Conservation (phyloP, 2,113 vertebrate genomes). For the Sporophila hypoxantha region DNA sequence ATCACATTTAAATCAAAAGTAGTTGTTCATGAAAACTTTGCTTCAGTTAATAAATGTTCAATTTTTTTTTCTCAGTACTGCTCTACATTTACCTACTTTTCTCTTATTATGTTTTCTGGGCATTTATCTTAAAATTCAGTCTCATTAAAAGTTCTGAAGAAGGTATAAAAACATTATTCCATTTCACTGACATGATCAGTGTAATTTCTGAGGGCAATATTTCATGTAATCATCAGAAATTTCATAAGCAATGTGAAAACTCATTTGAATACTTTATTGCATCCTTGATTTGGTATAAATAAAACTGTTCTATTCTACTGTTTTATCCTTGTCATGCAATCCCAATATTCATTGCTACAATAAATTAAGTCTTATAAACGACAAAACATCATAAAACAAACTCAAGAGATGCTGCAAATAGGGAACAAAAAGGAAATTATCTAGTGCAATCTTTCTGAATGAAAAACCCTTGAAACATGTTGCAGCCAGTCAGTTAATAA, state of each 20-base stretch:
- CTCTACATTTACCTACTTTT: background rate
- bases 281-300: background rate
- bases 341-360: background rate
- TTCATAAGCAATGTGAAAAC: background rate
- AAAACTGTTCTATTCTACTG: background rate
- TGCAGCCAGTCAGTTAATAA: constrained; percentile 41
- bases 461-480: background rate
- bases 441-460: background rate
- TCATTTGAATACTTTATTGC: constrained; percentile 20
- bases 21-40: background rate
- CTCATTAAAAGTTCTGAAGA: background rate
- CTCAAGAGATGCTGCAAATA: constrained; percentile 11
- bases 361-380: constrained; percentile 41
- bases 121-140: background rate
- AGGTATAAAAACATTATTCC: background rate
- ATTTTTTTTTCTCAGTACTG: background rate
- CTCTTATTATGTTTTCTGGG: background rate
- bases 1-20: background rate
- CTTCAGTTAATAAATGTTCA: background rate
- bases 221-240: background rate
- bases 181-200: background rate
- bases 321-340: constrained; percentile 5
- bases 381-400: constrained; percentile 11
- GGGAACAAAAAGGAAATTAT: constrained; percentile 5
- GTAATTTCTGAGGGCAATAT: background rate